Evolutionary conservation across 2,888 invertebrate genomes (phyloP).

Genomic region (Caenorhabditis wallacei): DNA sequence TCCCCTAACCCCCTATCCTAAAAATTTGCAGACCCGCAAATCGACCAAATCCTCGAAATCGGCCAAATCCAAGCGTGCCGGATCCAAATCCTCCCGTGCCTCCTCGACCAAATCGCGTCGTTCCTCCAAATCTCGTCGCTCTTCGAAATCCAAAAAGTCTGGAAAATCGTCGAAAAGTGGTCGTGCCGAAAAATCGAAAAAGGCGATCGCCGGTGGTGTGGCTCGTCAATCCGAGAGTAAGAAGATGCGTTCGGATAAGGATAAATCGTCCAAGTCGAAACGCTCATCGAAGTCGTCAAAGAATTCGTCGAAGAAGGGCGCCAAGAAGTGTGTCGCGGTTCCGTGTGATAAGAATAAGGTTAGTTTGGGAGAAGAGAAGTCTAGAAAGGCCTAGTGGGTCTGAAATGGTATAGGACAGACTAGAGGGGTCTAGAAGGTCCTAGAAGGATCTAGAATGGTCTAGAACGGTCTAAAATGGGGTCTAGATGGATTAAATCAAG

Average conservation of each 20-base stretch:
- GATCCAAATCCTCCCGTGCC: constrained; percentile 23
- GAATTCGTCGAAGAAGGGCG: background rate
- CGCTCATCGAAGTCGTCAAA: background rate
- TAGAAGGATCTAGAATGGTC: too few species aligned
- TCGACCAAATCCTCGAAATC: constrained; percentile 30
- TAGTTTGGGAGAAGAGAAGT: too few species aligned
- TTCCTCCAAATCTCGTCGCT: constrained; percentile 5
- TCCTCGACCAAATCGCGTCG: constrained; percentile 19
- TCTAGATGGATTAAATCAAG: too few species aligned
- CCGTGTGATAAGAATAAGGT: constrained; percentile 23
- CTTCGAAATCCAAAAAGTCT: constrained; percentile 6
- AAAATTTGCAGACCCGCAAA: constrained; percentile 34
- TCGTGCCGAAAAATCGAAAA: background rate
- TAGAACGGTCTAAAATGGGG: too few species aligned
- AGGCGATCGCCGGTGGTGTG: background rate
- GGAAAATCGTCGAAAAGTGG: background rate
- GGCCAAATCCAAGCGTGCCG: constrained; percentile 30
- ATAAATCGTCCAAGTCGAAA: constrained; percentile 14
- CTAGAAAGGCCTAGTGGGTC: too few species aligned
- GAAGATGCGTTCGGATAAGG: background rate
- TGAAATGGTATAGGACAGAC: too few species aligned
- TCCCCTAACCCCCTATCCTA: too few species aligned
- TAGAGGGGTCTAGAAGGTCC: too few species aligned
- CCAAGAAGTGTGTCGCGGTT: constrained; percentile 19
- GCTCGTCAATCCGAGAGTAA: background rate